These are phyloP conservation scores for Apodemus agrarius DNA, from an alignment of 2,797 vertebrate species.

Conservation along the genomic window DNA sequence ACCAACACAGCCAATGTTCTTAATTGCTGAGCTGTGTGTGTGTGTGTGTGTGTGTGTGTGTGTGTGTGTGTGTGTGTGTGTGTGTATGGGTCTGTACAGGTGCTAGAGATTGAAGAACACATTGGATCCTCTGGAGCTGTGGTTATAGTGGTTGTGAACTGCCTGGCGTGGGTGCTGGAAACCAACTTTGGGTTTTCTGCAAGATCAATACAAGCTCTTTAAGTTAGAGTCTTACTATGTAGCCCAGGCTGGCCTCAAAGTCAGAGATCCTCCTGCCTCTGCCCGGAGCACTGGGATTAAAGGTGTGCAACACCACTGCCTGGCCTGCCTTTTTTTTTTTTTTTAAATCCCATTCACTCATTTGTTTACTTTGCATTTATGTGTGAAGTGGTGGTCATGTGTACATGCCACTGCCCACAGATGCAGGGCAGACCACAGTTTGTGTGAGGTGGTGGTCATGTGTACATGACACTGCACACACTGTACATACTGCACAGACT, in stretches of 20 bases:
- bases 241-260: not conserved
- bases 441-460: too few species aligned
- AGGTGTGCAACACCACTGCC: not conserved
- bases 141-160: not conserved
- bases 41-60: not conserved
- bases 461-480: too few species aligned
- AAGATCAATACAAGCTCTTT: not conserved
- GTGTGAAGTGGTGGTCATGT: not conserved
- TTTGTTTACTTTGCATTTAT: not conserved
- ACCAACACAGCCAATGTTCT: not conserved
- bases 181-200: not conserved
- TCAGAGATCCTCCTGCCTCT: not conserved
- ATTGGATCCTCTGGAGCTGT: too few species aligned
- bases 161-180: not conserved
- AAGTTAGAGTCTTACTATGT: not conserved
- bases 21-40: not conserved
- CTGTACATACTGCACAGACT: too few species aligned
- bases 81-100: not conserved
- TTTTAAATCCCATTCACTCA: not conserved
- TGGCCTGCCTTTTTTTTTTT: not conserved
- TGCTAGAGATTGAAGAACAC: not conserved
- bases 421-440: too few species aligned
- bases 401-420: not conserved
- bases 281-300: not conserved
- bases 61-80: not conserved